These are phyloP conservation scores for Timema podura DNA, from an alignment of 2,888 invertebrate species.

Conservation along the genomic window DNA sequence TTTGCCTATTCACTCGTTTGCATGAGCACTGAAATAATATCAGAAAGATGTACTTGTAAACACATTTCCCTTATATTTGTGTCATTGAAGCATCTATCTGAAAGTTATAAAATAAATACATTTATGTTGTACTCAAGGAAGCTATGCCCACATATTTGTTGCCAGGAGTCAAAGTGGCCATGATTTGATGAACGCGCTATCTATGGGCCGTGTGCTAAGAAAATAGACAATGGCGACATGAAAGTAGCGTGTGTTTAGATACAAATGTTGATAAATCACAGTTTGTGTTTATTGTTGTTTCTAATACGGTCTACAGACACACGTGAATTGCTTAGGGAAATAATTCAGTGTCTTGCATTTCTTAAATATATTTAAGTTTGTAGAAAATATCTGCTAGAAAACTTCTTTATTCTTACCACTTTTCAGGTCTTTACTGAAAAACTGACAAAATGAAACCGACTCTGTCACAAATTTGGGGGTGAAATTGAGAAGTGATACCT, in stretches of 20 bases:
- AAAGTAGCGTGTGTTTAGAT: slow-evolving; percentile 36
- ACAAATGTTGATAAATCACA: slow-evolving; percentile 26
- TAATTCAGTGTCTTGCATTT: slow-evolving; percentile 14
- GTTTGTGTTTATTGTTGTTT: slow-evolving; percentile 18
- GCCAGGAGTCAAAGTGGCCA: no score
- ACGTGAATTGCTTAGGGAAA: slow-evolving; percentile 14
- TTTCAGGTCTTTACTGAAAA: slow-evolving; percentile 20
- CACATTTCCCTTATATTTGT: no score
- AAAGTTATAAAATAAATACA: no score
- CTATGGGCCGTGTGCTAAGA: slow-evolving; percentile 25
- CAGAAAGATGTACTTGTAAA: no score
- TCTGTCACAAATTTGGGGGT: slow-evolving; percentile 15
- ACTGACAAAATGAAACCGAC: slow-evolving; percentile 28
- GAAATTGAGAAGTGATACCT: slow-evolving; percentile 24
- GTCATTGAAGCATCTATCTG: no score
- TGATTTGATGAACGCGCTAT: slow-evolving; percentile 23
- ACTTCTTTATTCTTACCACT: slow-evolving; percentile 14
- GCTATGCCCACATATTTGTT: no score
- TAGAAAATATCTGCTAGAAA: slow-evolving; percentile 6
- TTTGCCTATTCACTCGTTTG: no score
- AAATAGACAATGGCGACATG: slow-evolving; percentile 32
- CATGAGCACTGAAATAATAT: no score
- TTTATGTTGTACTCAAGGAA: no score
- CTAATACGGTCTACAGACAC: neutral
- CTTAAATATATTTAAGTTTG: slow-evolving; percentile 17